phyloP scores from a whole-genome alignment of 2,888 invertebrate species.

The Pandemis heparana region DNA sequence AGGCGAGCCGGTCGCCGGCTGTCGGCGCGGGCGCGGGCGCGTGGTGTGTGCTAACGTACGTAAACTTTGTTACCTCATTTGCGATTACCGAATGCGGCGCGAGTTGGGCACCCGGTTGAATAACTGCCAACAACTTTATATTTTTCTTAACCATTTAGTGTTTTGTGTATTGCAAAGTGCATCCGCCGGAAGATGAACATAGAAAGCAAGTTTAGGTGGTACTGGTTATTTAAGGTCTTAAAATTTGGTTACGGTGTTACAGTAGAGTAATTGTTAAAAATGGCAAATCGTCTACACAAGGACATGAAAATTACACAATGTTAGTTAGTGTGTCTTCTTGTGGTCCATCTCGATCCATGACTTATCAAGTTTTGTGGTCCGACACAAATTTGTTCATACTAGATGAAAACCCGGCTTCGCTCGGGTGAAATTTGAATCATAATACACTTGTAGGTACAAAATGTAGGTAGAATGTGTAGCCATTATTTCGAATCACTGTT shows the following conservation, averaged over 20 bases:
- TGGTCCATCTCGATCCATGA: background rate
- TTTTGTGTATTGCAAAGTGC: background rate
- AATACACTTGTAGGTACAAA: too few species aligned
- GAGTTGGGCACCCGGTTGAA: slow-evolving; percentile 1
- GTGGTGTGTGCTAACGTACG: slow-evolving; percentile 3
- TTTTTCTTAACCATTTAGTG: background rate
- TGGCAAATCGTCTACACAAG: too few species aligned
- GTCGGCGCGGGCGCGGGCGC: background rate
- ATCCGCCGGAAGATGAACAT: background rate
- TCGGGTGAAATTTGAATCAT: too few species aligned
- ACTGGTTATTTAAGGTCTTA: background rate
- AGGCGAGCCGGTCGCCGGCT: slow-evolving; percentile 58
- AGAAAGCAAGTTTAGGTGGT: background rate
- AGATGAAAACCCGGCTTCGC: too few species aligned
- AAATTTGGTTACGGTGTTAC: background rate
- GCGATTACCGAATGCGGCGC: slow-evolving; percentile 21
- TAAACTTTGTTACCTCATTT: slow-evolving; percentile 31
- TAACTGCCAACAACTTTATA: slow-evolving; percentile 5
- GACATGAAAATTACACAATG: too few species aligned
- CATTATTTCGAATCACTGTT: too few species aligned
- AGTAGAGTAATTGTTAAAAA: too few species aligned
- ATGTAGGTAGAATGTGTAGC: too few species aligned
- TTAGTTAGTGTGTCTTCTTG: too few species aligned
- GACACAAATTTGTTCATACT: background rate
- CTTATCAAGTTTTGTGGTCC: background rate